These are phyloP conservation scores for Melanotus villosus DNA, from an alignment of 2,888 invertebrate genomes.

Conservation along the genomic window DNA sequence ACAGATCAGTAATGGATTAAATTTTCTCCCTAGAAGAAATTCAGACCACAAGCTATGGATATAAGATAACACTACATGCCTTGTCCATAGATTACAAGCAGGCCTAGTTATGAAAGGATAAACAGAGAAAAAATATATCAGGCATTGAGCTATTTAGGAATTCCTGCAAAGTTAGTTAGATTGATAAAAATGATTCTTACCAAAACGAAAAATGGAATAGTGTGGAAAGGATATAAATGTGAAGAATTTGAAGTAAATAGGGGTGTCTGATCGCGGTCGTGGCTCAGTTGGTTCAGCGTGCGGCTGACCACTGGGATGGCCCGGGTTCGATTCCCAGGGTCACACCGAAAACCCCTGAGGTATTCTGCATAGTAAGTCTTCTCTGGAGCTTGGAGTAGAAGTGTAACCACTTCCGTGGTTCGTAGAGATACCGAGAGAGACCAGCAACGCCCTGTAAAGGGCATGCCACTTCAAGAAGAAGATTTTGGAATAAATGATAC, in stretches of 20 bases:
- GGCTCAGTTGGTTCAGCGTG: no score
- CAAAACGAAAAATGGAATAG: background rate
- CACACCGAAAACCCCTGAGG: no score
- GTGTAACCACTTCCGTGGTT: no score
- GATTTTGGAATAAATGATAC: no score
- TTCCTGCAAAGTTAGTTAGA: background rate
- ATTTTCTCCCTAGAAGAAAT: background rate
- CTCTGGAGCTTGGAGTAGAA: no score
- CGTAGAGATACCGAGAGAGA: no score
- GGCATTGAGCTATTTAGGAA: background rate
- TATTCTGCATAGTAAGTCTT: no score
- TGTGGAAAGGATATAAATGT: background rate
- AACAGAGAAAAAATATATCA: background rate
- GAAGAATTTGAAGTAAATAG: background rate
- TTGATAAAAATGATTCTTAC: background rate
- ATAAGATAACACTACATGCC: background rate
- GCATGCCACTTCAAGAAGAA: no score
- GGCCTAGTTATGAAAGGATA: conserved; percentile 1
- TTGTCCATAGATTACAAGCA: background rate
- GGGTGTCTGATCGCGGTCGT: no score
- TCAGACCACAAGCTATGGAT: background rate
- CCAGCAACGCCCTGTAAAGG: no score
- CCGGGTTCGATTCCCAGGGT: no score
- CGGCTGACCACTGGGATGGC: no score
- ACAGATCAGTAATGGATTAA: background rate